Evolutionary conservation across 2,797 vertebrate species (phyloP).

Genomic region (Dendrocincla tyrannina): DNA sequence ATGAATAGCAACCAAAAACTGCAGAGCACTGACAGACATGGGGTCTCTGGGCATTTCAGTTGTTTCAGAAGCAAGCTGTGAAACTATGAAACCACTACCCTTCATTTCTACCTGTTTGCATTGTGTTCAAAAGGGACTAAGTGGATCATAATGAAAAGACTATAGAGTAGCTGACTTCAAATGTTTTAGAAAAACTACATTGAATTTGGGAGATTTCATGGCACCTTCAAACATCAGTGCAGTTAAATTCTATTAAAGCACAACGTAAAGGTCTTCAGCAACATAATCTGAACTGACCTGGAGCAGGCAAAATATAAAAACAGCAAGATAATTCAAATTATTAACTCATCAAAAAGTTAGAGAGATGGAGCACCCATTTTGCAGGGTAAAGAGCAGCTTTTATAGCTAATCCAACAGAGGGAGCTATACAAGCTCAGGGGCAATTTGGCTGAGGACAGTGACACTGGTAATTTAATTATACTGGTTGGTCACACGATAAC

Average conservation of each 20-base stretch:
- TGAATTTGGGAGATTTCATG: neutral
- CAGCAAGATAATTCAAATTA: neutral
- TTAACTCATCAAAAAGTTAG: neutral
- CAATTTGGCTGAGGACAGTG: neutral
- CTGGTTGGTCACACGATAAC: constrained; percentile 37
- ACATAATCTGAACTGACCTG: neutral
- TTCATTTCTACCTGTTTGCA: neutral
- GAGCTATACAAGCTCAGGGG: neutral
- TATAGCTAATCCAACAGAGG: neutral
- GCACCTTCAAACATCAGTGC: neutral
- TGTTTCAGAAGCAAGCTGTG: neutral
- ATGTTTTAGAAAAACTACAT: neutral
- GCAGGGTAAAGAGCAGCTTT: neutral
- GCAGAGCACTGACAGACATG: neutral
- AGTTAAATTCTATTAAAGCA: neutral
- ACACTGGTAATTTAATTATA: neutral
- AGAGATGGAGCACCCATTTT: neutral
- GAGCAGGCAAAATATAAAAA: neutral
- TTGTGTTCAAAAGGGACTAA: neutral
- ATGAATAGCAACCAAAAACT: constrained; percentile 6
- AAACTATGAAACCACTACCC: neutral
- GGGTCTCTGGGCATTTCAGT: neutral
- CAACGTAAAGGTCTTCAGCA: neutral
- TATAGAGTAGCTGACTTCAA: neutral
- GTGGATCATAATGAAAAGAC: neutral